phyloP scores from a whole-genome alignment of 2,888 invertebrate genomes.

The Bembecia ichneumoniformis region DNA sequence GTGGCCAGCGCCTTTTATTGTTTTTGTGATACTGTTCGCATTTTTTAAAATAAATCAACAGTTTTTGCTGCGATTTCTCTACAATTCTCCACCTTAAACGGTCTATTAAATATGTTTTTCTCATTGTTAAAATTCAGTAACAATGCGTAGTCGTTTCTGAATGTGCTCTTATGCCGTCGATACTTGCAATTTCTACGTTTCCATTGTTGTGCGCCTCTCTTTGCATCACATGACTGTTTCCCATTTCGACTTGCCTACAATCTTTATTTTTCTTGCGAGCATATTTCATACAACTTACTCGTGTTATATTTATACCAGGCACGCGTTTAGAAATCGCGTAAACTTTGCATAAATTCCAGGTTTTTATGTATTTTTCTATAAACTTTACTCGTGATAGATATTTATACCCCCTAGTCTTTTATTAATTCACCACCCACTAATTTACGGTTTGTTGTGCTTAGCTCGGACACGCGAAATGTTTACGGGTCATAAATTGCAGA shows the following conservation, averaged over 20 bases:
- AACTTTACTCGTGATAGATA: too few species aligned
- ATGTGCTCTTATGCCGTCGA: constrained; percentile 33
- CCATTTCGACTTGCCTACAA: constrained; percentile 15
- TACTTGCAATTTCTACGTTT: constrained; percentile 38
- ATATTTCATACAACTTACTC: neutral
- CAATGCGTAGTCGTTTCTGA: constrained; percentile 32
- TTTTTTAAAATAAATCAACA: neutral
- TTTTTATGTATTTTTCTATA: too few species aligned
- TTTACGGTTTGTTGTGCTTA: constrained; percentile 44
- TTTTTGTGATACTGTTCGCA: too few species aligned
- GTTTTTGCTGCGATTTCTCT: constrained; percentile 2
- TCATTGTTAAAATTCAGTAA: constrained; percentile 27
- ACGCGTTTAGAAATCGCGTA: neutral
- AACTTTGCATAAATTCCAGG: neutral
- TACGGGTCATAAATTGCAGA: constrained; percentile 46
- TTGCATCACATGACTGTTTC: constrained; percentile 34
- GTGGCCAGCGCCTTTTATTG: constrained; percentile 10
- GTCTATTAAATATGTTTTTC: constrained; percentile 11
- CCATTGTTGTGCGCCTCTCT: constrained; percentile 35
- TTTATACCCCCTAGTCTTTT: too few species aligned
- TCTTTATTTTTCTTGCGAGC: constrained; percentile 11
- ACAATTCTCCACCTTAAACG: neutral
- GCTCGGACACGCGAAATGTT: constrained; percentile 58
- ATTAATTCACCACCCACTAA: constrained; percentile 2
- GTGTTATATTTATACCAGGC: neutral